A percentile compares a stretch with the other conserved stretches of the same genome.
Evolutionary conservation across 2,888 invertebrate species (phyloP).

Genomic region (Folsomia manolachei): DNA sequence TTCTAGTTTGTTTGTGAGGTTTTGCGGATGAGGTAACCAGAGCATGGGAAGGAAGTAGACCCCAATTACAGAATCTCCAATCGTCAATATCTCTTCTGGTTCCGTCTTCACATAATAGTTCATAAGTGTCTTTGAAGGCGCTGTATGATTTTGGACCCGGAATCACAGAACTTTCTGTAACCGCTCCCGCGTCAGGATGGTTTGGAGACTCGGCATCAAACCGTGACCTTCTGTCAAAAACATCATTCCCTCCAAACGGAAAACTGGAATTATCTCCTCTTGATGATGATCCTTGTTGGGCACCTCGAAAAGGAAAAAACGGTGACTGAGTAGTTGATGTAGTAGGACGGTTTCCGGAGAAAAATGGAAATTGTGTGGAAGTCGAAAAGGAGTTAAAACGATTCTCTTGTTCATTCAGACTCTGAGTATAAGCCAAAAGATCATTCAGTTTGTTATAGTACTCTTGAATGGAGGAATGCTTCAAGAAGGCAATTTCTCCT

Average conservation of each 20-base stretch:
- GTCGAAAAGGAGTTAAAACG: background rate
- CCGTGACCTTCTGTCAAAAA: background rate
- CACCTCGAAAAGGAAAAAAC: constrained; percentile 26
- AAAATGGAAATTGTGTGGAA: constrained; percentile 29
- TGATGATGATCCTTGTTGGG: background rate
- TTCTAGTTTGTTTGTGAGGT: constrained; percentile 57
- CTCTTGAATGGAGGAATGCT: constrained; percentile 76
- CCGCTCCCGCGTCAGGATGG: constrained; percentile 11
- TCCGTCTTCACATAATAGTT: constrained; percentile 79
- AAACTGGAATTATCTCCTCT: constrained; percentile 20
- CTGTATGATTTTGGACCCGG: constrained; percentile 22
- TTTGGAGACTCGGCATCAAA: background rate
- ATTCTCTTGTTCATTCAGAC: background rate
- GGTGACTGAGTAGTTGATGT: constrained; percentile 23
- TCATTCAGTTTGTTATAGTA: constrained; percentile 34
- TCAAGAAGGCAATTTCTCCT: constrained; percentile 90
- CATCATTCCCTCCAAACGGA: background rate
- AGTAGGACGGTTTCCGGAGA: constrained; percentile 22
- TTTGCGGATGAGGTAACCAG: constrained; percentile 82
- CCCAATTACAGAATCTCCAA: constrained; percentile 80
- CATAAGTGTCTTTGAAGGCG: constrained; percentile 63
- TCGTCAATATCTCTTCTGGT: constrained; percentile 66
- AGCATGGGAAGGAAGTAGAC: constrained; percentile 76
- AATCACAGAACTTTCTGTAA: background rate
- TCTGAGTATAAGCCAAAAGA: background rate